phyloP scores from a whole-genome alignment of 2,888 invertebrate genomes.

The Rhingia rostrata region DNA sequence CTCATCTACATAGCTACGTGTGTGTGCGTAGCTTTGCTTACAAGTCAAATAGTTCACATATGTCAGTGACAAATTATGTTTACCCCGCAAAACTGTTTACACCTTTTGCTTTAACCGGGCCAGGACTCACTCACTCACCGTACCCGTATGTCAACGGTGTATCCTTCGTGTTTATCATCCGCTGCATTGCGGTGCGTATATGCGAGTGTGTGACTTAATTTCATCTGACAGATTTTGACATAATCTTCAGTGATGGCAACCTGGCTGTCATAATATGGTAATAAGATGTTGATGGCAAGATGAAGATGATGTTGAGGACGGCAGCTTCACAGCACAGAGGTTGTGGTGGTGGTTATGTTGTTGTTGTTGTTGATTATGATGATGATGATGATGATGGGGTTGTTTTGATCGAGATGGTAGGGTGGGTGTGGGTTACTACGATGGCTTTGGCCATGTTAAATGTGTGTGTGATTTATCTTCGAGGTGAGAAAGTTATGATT shows the following conservation, averaged over 20 bases:
- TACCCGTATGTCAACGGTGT: conserved; percentile 18
- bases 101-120: conserved; percentile 36
- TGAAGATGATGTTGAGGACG: conserved; percentile 65
- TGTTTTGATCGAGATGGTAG: background rate
- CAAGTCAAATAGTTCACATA: conserved; percentile 72
- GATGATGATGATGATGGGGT: conserved; percentile 54
- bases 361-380: conserved; percentile 55
- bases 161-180: conserved; percentile 50
- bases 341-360: conserved; percentile 44
- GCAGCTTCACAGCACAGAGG: conserved; percentile 37
- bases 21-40: conserved; percentile 26
- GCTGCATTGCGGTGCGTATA: conserved; percentile 44
- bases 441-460: conserved; percentile 40
- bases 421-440: no score
- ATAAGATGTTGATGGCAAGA: conserved; percentile 71
- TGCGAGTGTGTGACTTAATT: conserved; percentile 61
- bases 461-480: conserved; percentile 62
- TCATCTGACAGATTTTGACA: conserved; percentile 71
- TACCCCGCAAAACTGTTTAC: conserved; percentile 69
- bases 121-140: background rate
- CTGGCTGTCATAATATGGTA: conserved; percentile 68
- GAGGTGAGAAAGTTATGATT: conserved; percentile 69
- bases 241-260: conserved; percentile 66
- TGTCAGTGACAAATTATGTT: conserved; percentile 71
- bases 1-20: conserved; percentile 2